Base-by-base conservation (phyloP, 2,888 invertebrate genomes). In the Drosophila limbata region DNA sequence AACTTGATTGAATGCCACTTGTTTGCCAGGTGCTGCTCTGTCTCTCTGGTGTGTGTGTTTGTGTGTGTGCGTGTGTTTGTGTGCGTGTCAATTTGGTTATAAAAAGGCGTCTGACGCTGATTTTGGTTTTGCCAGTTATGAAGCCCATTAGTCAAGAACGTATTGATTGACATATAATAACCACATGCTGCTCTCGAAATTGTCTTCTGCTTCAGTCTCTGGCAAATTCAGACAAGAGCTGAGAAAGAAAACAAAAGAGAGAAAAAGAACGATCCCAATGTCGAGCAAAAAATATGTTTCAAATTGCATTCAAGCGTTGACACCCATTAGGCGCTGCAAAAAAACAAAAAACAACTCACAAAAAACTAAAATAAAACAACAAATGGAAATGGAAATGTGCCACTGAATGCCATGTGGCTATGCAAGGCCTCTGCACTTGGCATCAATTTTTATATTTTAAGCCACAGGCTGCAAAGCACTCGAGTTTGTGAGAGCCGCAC, bases 401-500 rank as follows among this genome's bases (percentile, higher is more conserved):
- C 45, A 37, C 50, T 37, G 37, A 35, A 56, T 47, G 66, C 59
- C 67, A 50, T 60, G 69, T 60, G 69, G 51, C 47, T 40, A 48
- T 52, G 69, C 80, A 75, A 70, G 79, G 69, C 66, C 86, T 56
- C 55, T 70, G 81, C 81, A 78, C 81, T 88, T 88, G 84, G 84
- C 84, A 88, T 86, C 76, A 88, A 84, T 84, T 88, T 84, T 86
- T 88, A 88, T 79, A 88, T 88, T 84, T 84, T 68, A 84, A 84
- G 81, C 84, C 81, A 76, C 86, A 70, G 73, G 57, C 86, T 77
- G 81, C 81, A 76, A 78, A 80, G 62, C 84, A 76, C 86, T 83
- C 71, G 70, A 78, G 81, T 56, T 56, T 53, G 70, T 44, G 31
- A 48, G 53, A 55, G 61, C 63, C 56, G 15, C 40, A 70, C 13